Conservation (phyloP, 2,888 invertebrate genomes). For the Tupiocoris notatus region DNA sequence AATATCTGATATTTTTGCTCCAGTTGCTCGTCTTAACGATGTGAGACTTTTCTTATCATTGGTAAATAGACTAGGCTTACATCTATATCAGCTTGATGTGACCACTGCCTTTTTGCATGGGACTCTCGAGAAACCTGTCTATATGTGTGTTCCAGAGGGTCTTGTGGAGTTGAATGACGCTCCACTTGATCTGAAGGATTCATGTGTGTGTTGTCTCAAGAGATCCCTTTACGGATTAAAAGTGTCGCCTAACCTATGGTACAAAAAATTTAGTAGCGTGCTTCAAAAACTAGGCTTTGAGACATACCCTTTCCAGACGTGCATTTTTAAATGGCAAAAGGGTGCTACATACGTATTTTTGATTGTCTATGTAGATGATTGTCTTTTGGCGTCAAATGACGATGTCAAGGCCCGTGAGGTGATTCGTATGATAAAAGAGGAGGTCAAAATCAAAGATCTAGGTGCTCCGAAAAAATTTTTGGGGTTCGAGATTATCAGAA, state of each 20-base stretch:
- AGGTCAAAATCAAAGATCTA: too few species aligned
- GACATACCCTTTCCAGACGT: not conserved
- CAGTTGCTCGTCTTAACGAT: constrained; percentile 2
- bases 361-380: not conserved
- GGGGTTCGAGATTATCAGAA: too few species aligned
- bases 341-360: not conserved
- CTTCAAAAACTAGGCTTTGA: constrained; percentile 1
- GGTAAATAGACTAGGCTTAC: constrained; percentile 3
- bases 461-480: too few species aligned
- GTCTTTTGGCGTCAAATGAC: too few species aligned
- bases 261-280: not conserved
- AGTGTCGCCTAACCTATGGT: constrained; percentile 3
- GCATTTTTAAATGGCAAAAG: not conserved
- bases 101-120: constrained; percentile 25
- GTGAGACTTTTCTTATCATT: not conserved
- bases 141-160: too few species aligned
- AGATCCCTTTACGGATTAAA: too few species aligned
- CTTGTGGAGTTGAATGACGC: constrained; percentile 5
- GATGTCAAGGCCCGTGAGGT: too few species aligned
- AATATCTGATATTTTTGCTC: too few species aligned
- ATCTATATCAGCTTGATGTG: constrained; percentile 27
- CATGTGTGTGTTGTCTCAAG: too few species aligned
- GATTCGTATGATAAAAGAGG: too few species aligned
- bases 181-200: constrained; percentile 9
- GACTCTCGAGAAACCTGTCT: constrained; percentile 18